phyloP scores from a whole-genome alignment of 1,140 invertebrate genomes.

The Eumeta japonica region DNA sequence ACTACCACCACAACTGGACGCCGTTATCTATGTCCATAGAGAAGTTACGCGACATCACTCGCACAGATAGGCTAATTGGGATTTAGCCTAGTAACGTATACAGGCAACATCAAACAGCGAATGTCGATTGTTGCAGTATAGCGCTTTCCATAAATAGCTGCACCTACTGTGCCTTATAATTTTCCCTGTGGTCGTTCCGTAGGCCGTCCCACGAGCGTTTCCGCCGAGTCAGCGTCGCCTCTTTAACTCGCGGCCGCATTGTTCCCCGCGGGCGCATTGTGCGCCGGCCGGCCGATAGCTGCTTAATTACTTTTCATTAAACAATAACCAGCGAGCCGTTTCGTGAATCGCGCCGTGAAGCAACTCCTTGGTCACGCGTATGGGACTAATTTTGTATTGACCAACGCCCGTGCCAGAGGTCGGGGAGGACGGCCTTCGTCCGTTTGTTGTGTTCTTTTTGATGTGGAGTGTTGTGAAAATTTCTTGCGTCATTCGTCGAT shows the following conservation, averaged over 20 bases:
- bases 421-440: too few relatives aligned
- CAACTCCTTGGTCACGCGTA: background rate
- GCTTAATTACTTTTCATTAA: slow-evolving; percentile 57
- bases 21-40: too few relatives aligned
- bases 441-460: background rate
- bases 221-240: slow-evolving; percentile 49
- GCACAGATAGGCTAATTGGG: background rate
- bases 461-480: background rate
- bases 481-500: too few relatives aligned
- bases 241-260: slow-evolving; percentile 48
- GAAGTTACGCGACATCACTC: too few relatives aligned
- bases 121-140: too few relatives aligned
- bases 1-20: too few relatives aligned
- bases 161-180: too few relatives aligned
- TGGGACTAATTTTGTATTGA: too few relatives aligned
- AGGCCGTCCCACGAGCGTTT: background rate
- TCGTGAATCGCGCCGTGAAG: background rate
- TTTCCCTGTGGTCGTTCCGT: too few relatives aligned
- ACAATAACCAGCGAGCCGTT: slow-evolving; percentile 31
- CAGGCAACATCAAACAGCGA: background rate
- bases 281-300: slow-evolving; percentile 9
- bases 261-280: slow-evolving; percentile 48
- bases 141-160: too few relatives aligned
- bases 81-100: background rate
- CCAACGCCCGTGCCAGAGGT: too few relatives aligned